Evolutionary conservation across 2,797 vertebrate genomes (phyloP), one percentile per base, ranked within the genome.

Genomic region (Semaprochilodus insignis): DNA sequence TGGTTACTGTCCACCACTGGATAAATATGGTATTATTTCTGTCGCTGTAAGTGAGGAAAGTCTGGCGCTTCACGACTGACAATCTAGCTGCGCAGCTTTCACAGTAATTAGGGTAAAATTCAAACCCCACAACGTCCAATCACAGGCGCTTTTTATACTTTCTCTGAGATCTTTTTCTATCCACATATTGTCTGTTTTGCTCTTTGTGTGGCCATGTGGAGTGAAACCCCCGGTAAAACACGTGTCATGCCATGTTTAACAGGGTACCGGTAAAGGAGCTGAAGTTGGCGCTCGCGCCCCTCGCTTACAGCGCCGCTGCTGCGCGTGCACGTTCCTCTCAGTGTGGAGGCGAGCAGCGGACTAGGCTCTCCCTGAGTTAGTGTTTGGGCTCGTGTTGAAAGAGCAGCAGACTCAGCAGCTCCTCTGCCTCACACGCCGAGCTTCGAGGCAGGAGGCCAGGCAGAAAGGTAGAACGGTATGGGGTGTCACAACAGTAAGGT

Each of bases 401-500:
- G 55, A 21, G 6, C 57, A 23, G 57, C 15, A 54, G 52, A 3
- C 52, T 17, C 15, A 54, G 52, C 52, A 16, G 52, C 16, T 54
- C 52, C 8, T 17, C 19, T 48, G 11, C 44, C 44, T 48, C 44
- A 48, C 44, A 48, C 44, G 44, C 44, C 44, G 44, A 48, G 44
- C 44, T 48, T 48, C 44, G 44, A 48, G 44, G 6, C 31, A 3
- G 57, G 31, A 27, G 66, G 19, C 31, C 60, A 63, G 25, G 59
- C 75, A 48, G 59, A 25, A 1, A 25, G 59, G 2, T 1, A 14
- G 62, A 65, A 1, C 31, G 27, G 79, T n/a, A 95, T 94, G 94
- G 94, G 94, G 86, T 94, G 94, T 91, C 81, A 78, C 83, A 90
- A 93, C 73, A 95, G 94, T 74, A 94, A 93, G 89, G 90, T 92